Conservation (phyloP, 2,888 invertebrate species). For the Tetheella fluctuosa region DNA sequence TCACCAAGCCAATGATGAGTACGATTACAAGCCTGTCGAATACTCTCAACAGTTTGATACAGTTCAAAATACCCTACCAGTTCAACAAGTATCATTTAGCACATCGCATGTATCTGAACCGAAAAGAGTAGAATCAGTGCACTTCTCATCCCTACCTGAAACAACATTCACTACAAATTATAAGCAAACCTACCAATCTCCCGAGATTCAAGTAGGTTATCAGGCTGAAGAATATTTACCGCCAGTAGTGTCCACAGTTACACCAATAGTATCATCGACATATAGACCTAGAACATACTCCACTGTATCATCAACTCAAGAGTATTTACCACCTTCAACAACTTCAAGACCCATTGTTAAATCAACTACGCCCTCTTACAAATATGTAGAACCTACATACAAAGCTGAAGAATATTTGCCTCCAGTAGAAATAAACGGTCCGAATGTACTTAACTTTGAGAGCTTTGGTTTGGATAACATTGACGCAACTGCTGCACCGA, state of each 20-base stretch:
- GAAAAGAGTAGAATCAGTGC: constrained; percentile 60
- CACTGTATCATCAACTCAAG: constrained; percentile 48
- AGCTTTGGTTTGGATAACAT: constrained; percentile 56
- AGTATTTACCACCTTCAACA: constrained; percentile 51
- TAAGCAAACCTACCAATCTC: constrained; percentile 46
- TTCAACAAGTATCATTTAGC: constrained; percentile 51
- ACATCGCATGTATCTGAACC: constrained; percentile 59
- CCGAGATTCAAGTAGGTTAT: constrained; percentile 71
- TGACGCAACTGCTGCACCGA: constrained; percentile 40
- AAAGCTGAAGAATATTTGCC: constrained; percentile 64
- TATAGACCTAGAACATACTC: constrained; percentile 61
- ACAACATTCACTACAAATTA: constrained; percentile 51
- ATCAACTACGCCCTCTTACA: constrained; percentile 56
- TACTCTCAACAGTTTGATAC: constrained; percentile 46
- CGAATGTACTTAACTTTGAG: constrained; percentile 52
- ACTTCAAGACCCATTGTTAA: constrained; percentile 53
- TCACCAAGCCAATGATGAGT: constrained; percentile 52
- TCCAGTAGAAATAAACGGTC: constrained; percentile 46
- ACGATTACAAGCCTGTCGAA: constrained; percentile 50
- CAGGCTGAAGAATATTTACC: constrained; percentile 74
- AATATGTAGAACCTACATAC: constrained; percentile 57
- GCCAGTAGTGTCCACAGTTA: constrained; percentile 58
- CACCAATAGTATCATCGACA: constrained; percentile 56
- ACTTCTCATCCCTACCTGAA: constrained; percentile 60
- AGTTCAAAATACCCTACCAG: constrained; percentile 37